Evolutionary conservation across 2,113 vertebrate genomes (phyloP).

Genomic region (Labeo catla): DNA sequence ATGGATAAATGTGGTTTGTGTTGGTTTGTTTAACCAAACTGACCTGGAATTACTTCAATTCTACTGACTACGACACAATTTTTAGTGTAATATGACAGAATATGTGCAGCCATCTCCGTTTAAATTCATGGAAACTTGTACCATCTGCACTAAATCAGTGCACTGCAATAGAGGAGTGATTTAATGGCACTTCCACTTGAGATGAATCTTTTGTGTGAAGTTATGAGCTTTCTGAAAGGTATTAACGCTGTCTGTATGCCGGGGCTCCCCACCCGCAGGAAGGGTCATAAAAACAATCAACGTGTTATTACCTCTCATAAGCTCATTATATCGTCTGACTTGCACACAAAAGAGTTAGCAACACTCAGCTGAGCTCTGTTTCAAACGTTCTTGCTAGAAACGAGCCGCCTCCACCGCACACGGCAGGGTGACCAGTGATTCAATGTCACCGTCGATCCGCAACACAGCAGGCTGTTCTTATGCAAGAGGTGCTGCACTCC

Average conservation of each 20-base stretch:
- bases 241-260: not conserved
- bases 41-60: not conserved
- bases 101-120: not conserved
- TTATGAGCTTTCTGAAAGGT: slow-evolving; percentile 12
- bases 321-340: slow-evolving; percentile 36
- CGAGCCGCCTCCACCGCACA: slow-evolving; percentile 36
- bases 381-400: slow-evolving; percentile 37
- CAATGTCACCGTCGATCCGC: slow-evolving; percentile 12
- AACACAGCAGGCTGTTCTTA: slow-evolving; percentile 25
- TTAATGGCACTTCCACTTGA: not conserved
- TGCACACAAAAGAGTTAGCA: slow-evolving; percentile 69
- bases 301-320: slow-evolving; percentile 73
- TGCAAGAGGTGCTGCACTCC: not conserved
- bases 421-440: not conserved
- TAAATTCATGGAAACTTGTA: not conserved
- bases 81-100: not conserved
- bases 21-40: not conserved
- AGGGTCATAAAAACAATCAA: slow-evolving; percentile 58
- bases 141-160: not conserved
- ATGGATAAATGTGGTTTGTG: not conserved
- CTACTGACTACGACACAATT: not conserved
- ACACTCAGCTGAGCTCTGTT: slow-evolving; percentile 61
- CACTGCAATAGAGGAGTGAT: not conserved
- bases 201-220: not conserved
- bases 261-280: not conserved